Conservation (phyloP, 2,797 vertebrate genomes). For the Heterohyrax brucei region DNA sequence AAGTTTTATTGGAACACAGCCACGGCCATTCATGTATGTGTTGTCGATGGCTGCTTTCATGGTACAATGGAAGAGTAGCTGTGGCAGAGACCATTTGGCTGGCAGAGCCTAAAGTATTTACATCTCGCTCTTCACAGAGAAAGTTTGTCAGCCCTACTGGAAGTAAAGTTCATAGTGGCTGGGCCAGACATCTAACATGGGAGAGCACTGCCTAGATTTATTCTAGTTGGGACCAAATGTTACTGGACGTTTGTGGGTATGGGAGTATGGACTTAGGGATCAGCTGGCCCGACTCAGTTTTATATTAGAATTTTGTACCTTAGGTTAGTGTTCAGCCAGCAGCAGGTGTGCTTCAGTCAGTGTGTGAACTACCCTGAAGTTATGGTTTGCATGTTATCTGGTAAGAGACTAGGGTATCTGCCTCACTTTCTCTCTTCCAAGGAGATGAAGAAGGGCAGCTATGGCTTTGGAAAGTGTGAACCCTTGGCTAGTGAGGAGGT, state of each 20-base stretch:
- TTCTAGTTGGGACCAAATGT: neutral
- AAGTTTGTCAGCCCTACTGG: neutral
- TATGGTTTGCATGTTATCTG: neutral
- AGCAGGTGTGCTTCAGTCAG: neutral
- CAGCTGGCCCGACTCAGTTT: neutral
- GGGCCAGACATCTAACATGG: neutral
- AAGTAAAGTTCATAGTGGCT: neutral
- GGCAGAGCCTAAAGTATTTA: neutral
- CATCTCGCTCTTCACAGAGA: neutral
- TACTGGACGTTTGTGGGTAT: neutral
- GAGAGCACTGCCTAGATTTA: neutral
- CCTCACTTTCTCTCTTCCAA: neutral
- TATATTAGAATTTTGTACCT: neutral
- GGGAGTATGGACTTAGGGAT: neutral
- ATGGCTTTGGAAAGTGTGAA: neutral
- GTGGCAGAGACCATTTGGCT: neutral
- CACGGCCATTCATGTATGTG: neutral
- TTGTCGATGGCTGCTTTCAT: neutral
- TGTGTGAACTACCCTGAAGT: neutral
- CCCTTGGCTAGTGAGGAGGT: neutral
- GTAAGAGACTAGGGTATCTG: neutral
- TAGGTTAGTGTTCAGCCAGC: neutral
- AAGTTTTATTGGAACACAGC: conserved; percentile 46
- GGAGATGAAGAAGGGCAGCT: neutral
- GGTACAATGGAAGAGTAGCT: neutral